phyloP scores from a whole-genome alignment of 2,113 vertebrate genomes.

The Pygoscelis antarcticus region DNA sequence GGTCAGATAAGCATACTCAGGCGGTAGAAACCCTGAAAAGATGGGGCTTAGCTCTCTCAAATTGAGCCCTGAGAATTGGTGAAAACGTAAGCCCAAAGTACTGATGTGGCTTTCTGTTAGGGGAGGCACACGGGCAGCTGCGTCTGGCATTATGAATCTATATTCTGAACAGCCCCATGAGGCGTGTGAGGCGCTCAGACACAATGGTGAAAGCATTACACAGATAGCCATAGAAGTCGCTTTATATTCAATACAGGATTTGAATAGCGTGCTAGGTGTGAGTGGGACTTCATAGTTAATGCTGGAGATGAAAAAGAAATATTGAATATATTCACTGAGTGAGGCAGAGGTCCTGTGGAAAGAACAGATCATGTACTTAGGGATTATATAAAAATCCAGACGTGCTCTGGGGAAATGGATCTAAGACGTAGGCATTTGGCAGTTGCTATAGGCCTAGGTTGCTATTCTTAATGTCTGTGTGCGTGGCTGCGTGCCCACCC shows the following conservation, averaged over 20 bases:
- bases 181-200: neutral
- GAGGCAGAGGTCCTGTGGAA: conserved; percentile 21
- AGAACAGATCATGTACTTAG: neutral
- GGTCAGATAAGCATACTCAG: neutral
- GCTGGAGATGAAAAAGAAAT: conserved; percentile 22
- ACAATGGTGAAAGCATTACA: neutral
- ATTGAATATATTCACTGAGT: neutral
- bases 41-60: neutral
- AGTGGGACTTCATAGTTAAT: neutral
- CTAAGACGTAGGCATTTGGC: neutral
- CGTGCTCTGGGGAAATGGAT: neutral
- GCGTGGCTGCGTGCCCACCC: neutral
- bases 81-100: neutral
- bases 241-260: conserved; percentile 1
- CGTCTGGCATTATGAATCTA: neutral
- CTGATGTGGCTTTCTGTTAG: neutral
- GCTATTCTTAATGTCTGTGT: neutral
- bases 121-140: neutral
- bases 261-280: neutral
- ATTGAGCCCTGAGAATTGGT: neutral
- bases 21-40: neutral
- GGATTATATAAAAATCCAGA: conserved; percentile 5
- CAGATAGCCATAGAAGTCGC: neutral
- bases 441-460: neutral
- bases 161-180: neutral